Evolutionary conservation across 2,888 invertebrate genomes (phyloP).

Genomic region (Acrobasis suavella): DNA sequence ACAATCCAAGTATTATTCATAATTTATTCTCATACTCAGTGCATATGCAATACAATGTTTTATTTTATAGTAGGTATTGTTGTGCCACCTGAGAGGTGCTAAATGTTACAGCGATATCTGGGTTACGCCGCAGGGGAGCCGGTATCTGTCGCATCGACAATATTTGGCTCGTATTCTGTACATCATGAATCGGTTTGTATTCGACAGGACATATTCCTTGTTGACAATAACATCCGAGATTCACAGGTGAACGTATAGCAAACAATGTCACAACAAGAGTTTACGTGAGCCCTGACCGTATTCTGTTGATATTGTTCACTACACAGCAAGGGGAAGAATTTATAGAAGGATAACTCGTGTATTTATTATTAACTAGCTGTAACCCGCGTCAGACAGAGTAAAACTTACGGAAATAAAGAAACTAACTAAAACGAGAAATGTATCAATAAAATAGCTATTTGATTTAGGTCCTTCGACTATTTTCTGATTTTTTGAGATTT

Average conservation of each 20-base stretch:
- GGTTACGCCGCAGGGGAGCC: constrained; percentile 1
- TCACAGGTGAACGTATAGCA: constrained; percentile 28
- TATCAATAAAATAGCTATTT: too few species aligned
- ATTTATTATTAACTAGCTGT: too few species aligned
- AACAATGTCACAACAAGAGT: constrained; percentile 23
- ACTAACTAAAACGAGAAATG: too few species aligned
- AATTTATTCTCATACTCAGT: background rate
- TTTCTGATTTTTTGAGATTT: background rate
- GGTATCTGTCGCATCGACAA: background rate
- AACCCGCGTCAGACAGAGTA: too few species aligned
- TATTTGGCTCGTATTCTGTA: constrained; percentile 3
- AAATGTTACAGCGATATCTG: background rate
- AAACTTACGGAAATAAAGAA: too few species aligned
- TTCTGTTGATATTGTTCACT: constrained; percentile 3
- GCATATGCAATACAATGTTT: background rate
- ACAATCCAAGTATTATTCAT: too few species aligned
- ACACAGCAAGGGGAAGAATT: background rate
- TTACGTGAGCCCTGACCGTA: constrained; percentile 5
- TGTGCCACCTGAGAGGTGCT: background rate
- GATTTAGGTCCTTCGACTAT: too few species aligned
- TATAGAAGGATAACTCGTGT: too few species aligned
- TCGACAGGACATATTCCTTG: constrained; percentile 16
- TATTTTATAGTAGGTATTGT: background rate
- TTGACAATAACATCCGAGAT: constrained; percentile 30
- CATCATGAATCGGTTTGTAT: constrained; percentile 16